Percentiles rank a stretch among this genome's conserved stretches.
These are phyloP conservation scores for Campaea margaritaria DNA, from an alignment of 2,888 invertebrate genomes.

Conservation along the genomic window DNA sequence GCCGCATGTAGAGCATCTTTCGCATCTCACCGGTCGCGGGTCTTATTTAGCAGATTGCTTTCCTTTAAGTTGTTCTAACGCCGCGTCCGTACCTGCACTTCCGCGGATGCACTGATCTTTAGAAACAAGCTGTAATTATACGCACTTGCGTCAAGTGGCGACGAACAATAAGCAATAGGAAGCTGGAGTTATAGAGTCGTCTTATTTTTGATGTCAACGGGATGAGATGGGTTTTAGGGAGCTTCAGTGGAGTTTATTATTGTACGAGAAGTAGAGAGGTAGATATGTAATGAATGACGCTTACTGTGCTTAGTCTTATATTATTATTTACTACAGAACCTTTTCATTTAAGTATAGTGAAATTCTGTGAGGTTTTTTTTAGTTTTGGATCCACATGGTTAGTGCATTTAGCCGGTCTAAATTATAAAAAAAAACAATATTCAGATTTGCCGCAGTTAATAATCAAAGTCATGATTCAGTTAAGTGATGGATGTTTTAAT, in stretches of 20 bases:
- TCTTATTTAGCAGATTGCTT: conserved; percentile 86
- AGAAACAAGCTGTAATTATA: conserved; percentile 28
- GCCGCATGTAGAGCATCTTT: conserved; percentile 69
- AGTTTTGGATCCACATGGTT: no score
- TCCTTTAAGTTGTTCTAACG: conserved; percentile 80
- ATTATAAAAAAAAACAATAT: no score
- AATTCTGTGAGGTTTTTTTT: no score
- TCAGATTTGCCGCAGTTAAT: no score
- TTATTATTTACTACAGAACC: no score
- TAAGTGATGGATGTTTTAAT: no score
- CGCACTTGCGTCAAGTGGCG: conserved; percentile 29
- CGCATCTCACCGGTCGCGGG: conserved; percentile 52
- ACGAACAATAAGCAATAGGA: conserved; percentile 5
- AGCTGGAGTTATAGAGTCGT: background rate
- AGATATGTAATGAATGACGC: background rate
- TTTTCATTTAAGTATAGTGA: no score
- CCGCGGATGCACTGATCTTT: conserved; percentile 30
- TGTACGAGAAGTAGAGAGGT: background rate
- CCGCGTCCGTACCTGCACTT: conserved; percentile 40
- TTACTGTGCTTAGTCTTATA: no score
- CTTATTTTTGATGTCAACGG: background rate
- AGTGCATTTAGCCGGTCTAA: no score
- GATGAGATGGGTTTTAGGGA: background rate
- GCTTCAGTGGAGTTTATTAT: background rate
- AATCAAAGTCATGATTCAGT: no score